Conservation (phyloP, 2,888 invertebrate genomes). For the Blomia tropicalis region DNA sequence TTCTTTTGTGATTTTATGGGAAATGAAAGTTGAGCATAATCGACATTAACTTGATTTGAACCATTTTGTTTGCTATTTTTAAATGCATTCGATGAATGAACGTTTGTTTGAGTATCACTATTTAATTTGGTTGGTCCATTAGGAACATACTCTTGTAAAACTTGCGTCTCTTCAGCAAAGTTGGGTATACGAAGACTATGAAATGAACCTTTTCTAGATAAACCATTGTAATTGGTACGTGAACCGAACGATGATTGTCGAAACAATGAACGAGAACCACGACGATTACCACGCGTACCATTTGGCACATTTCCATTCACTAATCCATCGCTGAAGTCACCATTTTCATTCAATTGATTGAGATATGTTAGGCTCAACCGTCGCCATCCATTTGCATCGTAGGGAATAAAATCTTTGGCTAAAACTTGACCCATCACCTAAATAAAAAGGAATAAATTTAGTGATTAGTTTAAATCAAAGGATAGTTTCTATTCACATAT, state of each 20-base stretch:
- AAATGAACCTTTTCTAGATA: neutral
- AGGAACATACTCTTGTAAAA: conserved; percentile 1
- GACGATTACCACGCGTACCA: neutral
- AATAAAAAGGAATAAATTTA: neutral
- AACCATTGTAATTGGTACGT: neutral
- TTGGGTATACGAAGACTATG: neutral
- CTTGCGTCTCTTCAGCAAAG: neutral
- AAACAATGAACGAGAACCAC: neutral
- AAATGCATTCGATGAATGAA: no score
- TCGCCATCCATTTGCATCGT: conserved; percentile 4
- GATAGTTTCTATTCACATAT: no score
- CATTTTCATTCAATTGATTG: neutral
- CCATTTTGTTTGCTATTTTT: no score
- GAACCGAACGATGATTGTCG: neutral
- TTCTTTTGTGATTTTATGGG: no score
- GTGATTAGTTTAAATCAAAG: no score
- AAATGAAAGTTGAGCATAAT: no score
- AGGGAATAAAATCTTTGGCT: neutral
- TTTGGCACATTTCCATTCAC: neutral
- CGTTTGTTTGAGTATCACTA: no score
- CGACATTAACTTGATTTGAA: no score
- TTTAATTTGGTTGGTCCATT: neutral
- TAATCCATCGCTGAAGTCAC: neutral
- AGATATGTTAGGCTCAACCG: conserved; percentile 3
- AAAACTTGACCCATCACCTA: neutral